Evolutionary conservation across 2,888 invertebrate genomes (phyloP).

Genomic region (Deroplatys truncata): DNA sequence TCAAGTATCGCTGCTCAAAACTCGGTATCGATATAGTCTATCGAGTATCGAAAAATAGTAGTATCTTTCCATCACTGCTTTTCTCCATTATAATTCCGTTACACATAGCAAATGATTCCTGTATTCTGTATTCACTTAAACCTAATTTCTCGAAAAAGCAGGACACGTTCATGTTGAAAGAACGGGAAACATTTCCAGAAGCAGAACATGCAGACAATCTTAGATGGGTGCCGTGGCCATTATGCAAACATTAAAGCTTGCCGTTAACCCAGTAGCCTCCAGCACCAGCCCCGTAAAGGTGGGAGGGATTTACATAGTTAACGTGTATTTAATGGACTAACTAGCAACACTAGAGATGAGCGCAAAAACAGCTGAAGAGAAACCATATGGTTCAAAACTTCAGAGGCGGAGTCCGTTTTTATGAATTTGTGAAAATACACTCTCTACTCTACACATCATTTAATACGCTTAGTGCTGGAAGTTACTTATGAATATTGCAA

Average conservation of each 20-base stretch:
- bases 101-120: too few species aligned
- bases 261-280: background rate
- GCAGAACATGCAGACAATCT: background rate
- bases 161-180: background rate
- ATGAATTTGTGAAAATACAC: too few species aligned
- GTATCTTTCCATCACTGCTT: too few species aligned
- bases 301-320: conserved; percentile 4
- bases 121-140: background rate
- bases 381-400: background rate
- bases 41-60: too few species aligned
- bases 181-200: background rate
- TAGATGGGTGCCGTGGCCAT: background rate
- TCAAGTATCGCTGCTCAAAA: too few species aligned
- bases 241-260: background rate
- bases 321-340: conserved; percentile 7
- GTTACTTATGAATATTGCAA: too few species aligned
- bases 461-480: too few species aligned
- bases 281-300: background rate
- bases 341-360: background rate
- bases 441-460: too few species aligned
- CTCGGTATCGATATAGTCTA: too few species aligned
- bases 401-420: too few species aligned
- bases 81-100: too few species aligned
- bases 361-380: background rate
- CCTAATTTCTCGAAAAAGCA: background rate